Evolutionary conservation across 2,113 vertebrate genomes (phyloP).

Genomic region (Archocentrus centrarchus): DNA sequence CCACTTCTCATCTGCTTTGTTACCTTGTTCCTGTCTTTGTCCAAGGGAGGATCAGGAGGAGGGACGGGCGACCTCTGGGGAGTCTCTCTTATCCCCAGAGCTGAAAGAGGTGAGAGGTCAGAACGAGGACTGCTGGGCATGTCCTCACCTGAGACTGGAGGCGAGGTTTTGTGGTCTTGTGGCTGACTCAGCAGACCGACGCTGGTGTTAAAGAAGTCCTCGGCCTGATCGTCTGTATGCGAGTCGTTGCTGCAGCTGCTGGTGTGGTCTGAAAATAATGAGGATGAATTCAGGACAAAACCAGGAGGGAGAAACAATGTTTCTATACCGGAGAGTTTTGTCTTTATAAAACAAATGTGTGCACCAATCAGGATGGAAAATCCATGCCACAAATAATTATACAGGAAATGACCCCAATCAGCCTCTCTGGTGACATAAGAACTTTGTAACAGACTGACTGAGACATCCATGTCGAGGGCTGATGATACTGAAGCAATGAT

Average conservation of each 20-base stretch:
- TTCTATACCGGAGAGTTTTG: background rate
- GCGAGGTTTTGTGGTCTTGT: accelerated
- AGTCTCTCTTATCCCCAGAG: background rate
- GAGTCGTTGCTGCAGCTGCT: conserved; percentile 85
- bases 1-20: background rate
- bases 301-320: accelerated
- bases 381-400: background rate
- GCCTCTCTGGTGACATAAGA: background rate
- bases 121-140: conserved; percentile 31
- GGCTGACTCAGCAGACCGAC: background rate
- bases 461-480: background rate
- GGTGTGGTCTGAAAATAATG: conserved; percentile 79
- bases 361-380: background rate
- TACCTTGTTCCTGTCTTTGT: conserved; percentile 87
- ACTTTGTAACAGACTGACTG: background rate
- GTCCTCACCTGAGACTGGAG: background rate
- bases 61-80: conserved; percentile 58
- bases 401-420: background rate
- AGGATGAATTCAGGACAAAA: background rate
- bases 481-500: background rate
- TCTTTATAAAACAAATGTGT: accelerated
- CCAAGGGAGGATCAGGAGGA: conserved; percentile 23
- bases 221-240: conserved; percentile 83
- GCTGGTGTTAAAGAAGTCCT: conserved; percentile 82
- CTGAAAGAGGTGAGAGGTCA: conserved; percentile 20